Percentiles rank a stretch among this genome's conserved stretches.
Evolutionary conservation across 2,113 vertebrate species (phyloP).

Genomic region (Machaerirhynchus nigripectus): DNA sequence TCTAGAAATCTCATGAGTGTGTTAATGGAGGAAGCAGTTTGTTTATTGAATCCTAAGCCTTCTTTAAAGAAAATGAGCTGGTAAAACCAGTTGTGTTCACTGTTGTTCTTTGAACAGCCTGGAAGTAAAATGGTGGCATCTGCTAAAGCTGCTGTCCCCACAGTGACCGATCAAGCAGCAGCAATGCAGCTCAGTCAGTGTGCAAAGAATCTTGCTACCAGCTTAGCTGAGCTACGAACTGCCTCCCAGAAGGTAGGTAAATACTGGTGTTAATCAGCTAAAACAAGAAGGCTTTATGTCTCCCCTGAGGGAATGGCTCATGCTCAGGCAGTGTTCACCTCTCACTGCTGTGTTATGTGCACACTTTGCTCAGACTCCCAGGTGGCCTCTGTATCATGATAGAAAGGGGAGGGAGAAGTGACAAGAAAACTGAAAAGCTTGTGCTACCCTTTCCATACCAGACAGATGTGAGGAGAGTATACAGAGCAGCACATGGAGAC

Average conservation of each 20-base stretch:
- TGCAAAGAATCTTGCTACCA: slow-evolving; percentile 96
- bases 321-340: neutral
- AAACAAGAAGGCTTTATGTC: neutral
- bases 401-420: neutral
- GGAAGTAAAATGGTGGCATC: slow-evolving; percentile 97
- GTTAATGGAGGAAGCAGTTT: neutral
- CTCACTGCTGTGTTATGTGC: neutral
- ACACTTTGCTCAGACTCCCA: neutral
- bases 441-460: neutral
- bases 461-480: neutral
- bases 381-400: neutral
- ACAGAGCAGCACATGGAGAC: neutral
- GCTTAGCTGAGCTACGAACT: slow-evolving; percentile 90
- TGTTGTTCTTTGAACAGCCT: slow-evolving; percentile 74
- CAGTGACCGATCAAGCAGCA: slow-evolving; percentile 92
- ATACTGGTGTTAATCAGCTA: neutral
- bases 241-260: slow-evolving; percentile 90
- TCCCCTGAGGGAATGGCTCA: neutral
- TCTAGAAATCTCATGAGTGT: neutral
- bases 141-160: slow-evolving; percentile 94
- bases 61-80: neutral
- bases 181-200: slow-evolving; percentile 98
- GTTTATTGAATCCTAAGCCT: neutral
- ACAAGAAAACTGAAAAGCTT: neutral
- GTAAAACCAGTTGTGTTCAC: neutral